A percentile compares a stretch with the other conserved stretches of the same genome.
Evolutionary conservation across 2,113 vertebrate species (phyloP).

Genomic region (Pachycephala philippinensis): DNA sequence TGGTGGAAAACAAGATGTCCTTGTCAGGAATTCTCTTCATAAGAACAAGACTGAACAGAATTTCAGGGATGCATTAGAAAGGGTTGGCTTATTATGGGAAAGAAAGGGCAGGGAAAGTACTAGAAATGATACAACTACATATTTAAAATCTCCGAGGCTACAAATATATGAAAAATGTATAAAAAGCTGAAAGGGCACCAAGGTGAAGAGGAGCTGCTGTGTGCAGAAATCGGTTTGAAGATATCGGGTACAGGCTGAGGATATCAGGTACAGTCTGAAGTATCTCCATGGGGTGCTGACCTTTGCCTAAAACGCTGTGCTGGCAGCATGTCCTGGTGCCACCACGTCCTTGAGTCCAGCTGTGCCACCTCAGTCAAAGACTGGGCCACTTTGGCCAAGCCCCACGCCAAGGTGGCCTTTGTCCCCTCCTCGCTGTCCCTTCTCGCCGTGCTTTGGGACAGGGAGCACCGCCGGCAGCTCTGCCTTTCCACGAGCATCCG

Average conservation of each 20-base stretch:
- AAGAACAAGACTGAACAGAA: not conserved
- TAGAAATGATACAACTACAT: not conserved
- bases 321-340: not conserved
- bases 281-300: not conserved
- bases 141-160: too few species aligned
- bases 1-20: not conserved
- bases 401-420: not conserved
- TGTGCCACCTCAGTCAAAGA: not conserved
- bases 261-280: not conserved
- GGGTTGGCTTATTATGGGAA: not conserved
- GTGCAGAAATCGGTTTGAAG: not conserved
- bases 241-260: not conserved
- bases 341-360: not conserved
- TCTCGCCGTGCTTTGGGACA: accelerated
- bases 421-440: accelerated
- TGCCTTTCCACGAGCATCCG: not conserved
- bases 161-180: not conserved
- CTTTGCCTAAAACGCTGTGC: accelerated
- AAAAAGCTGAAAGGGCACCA: not conserved
- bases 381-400: not conserved
- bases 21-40: not conserved
- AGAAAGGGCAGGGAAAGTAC: not conserved
- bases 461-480: not conserved
- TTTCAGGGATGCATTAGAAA: not conserved
- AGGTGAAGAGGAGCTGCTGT: not conserved